Percentiles rank a stretch among this genome's conserved stretches.
These are phyloP conservation scores for Apogon talboti DNA, from an alignment of 2,797 vertebrate species.

Conservation along the genomic window DNA sequence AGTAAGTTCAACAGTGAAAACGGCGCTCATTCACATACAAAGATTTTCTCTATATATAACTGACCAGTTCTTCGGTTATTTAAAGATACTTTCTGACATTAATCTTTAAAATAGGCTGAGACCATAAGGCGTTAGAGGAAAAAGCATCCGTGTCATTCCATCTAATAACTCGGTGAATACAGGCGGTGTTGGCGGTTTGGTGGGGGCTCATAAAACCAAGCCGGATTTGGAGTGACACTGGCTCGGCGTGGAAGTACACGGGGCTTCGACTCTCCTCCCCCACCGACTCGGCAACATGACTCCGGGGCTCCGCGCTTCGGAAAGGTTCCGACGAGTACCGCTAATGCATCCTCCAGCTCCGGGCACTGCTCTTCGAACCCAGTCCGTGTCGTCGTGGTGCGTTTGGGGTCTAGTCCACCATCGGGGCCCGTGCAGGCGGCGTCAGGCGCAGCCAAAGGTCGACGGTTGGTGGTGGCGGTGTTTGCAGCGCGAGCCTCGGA, in stretches of 20 bases:
- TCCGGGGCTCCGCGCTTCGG: constrained; percentile 57
- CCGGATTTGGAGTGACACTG: constrained; percentile 53
- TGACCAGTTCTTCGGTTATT: constrained; percentile 37
- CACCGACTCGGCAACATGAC: constrained; percentile 80
- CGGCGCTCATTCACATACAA: constrained; percentile 30
- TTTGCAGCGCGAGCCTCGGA: constrained; percentile 59
- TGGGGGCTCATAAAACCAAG: constrained; percentile 43
- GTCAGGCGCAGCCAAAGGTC: constrained; percentile 58
- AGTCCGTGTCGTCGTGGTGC: constrained; percentile 16
- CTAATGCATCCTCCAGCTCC: background rate
- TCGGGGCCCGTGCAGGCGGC: constrained; percentile 57
- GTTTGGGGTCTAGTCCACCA: constrained; percentile 66
- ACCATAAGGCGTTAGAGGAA: constrained; percentile 34
- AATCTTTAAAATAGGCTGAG: constrained; percentile 3
- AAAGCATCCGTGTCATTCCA: constrained; percentile 15
- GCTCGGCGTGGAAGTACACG: constrained; percentile 55
- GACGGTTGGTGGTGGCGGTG: background rate
- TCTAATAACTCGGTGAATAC: constrained; percentile 6
- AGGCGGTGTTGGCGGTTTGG: constrained; percentile 8
- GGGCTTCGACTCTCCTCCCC: constrained; percentile 74
- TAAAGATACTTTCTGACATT: constrained; percentile 27
- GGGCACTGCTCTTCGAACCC: background rate
- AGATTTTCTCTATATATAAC: constrained; percentile 28
- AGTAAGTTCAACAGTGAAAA: constrained; percentile 50
- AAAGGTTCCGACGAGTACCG: constrained; percentile 29